Evolutionary conservation across 2,797 vertebrate species (phyloP), one percentile per base, ranked within the genome.

Genomic region (Girardinus metallicus): DNA sequence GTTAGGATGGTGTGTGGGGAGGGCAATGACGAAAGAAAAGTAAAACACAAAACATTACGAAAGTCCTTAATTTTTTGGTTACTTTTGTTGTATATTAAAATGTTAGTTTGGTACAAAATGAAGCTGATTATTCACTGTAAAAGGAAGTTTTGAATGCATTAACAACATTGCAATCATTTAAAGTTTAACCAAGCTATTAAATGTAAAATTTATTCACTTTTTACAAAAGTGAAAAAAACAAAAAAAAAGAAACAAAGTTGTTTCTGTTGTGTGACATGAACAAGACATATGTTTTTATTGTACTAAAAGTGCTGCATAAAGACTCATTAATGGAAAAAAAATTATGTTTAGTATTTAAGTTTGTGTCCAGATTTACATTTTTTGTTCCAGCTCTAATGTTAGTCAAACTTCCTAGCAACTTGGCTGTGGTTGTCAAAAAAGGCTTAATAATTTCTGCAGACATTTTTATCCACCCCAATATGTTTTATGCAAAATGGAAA

Each of bases 1-100:
- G 66, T 77, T 75, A 76, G 75, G 73, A 51, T 75, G 55, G 60
- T 16, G 34, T 64, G 81, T 10, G 49, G 77, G 60, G 41, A 68
- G 11, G 74, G 43, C 77, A 78, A 26, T 71, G 12, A n/a, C 4
- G 11, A 55, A 39, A 80, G 43, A 53, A 44, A 80, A 77, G 46
- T 18, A 64, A 12, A 64, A 6, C 74, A 21, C 55, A 26, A 53
- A 7, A 64, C 5, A 34, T 36, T 75, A 77, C 72, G n/a, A 0
- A n/a, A 1, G 77, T 77, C 7, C 1, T 41, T 3, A 16, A 15
- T 18, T 26, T 36, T n/a, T 29, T 46, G 7, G 1, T 79, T 64
- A 41, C 26, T 64, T 73, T 49, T 16, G 31, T 76, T 60, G 26
- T 6, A 23, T n/a, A 73, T 71, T 21, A 53, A 36, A 75, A 53